Percentiles rank a stretch among this genome's conserved stretches.
These are phyloP conservation scores for Merodon equestris DNA, from an alignment of 2,888 invertebrate species.

Conservation along the genomic window DNA sequence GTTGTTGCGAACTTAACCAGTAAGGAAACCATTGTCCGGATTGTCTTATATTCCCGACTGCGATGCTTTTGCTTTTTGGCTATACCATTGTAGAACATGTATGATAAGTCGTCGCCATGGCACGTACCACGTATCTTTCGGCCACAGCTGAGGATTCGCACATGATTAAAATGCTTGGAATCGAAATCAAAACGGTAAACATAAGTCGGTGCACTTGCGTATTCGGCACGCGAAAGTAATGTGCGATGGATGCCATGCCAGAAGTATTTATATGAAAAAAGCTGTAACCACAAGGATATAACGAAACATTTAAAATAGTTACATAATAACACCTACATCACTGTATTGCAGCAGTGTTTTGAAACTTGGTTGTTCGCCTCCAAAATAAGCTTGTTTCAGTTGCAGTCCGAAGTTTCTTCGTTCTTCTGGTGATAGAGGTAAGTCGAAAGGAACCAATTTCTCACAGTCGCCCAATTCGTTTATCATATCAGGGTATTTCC, in stretches of 20 bases:
- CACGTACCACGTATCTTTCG: slow-evolving; percentile 77
- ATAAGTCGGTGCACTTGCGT: slow-evolving; percentile 75
- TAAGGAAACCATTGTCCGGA: slow-evolving; percentile 75
- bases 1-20: slow-evolving; percentile 75
- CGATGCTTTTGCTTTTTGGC: slow-evolving; percentile 74
- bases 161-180: slow-evolving; percentile 77
- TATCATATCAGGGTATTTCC: slow-evolving; percentile 75
- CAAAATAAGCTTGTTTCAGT: slow-evolving; percentile 79
- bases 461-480: slow-evolving; percentile 74
- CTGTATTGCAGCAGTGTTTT: slow-evolving; percentile 77
- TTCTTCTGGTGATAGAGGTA: slow-evolving; percentile 73
- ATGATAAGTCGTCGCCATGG: slow-evolving; percentile 78
- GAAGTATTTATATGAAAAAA: slow-evolving; percentile 77
- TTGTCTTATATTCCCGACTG: slow-evolving; percentile 76
- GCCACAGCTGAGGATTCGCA: slow-evolving; percentile 77
- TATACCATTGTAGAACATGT: slow-evolving; percentile 77
- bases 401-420: slow-evolving; percentile 75
- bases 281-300: slow-evolving; percentile 66
- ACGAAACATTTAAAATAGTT: background rate
- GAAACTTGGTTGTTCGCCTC: slow-evolving; percentile 75
- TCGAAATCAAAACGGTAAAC: slow-evolving; percentile 78
- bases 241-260: slow-evolving; percentile 78
- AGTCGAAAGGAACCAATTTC: slow-evolving; percentile 74
- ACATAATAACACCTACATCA: slow-evolving; percentile 76
- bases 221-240: slow-evolving; percentile 73